These are phyloP conservation scores for Drymodes brunneopygia DNA, from an alignment of 2,113 vertebrate species.

Conservation along the genomic window DNA sequence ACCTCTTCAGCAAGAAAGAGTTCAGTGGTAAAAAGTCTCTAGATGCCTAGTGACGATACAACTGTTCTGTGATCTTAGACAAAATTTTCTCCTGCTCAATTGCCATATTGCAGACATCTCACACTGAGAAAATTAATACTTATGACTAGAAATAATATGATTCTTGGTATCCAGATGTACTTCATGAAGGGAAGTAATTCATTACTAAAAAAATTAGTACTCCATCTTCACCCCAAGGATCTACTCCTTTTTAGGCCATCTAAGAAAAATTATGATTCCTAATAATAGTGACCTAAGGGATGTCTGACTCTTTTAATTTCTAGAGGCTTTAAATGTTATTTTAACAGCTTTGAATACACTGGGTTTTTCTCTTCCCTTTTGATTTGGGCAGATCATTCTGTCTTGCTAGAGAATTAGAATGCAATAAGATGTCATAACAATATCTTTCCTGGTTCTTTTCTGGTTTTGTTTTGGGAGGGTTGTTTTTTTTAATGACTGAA, in stretches of 20 bases:
- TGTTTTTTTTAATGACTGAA: neutral
- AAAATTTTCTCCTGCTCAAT: neutral
- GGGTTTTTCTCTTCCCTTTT: neutral
- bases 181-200: neutral
- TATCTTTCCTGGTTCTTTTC: neutral
- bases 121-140: neutral
- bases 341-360: neutral
- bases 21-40: neutral
- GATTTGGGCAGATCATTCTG: neutral
- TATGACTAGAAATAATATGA: neutral
- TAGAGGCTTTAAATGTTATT: neutral
- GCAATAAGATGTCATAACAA: neutral
- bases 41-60: neutral
- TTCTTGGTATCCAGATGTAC: neutral
- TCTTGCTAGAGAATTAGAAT: neutral
- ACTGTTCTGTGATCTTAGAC: neutral
- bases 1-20: neutral
- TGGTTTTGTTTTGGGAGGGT: neutral
- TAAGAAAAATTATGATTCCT: neutral
- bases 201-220: neutral
- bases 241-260: neutral
- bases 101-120: neutral
- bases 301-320: neutral
- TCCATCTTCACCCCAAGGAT: neutral
- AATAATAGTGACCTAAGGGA: neutral